Conservation (phyloP, 2,888 invertebrate genomes). For the Rhamphomyia laevipes region DNA sequence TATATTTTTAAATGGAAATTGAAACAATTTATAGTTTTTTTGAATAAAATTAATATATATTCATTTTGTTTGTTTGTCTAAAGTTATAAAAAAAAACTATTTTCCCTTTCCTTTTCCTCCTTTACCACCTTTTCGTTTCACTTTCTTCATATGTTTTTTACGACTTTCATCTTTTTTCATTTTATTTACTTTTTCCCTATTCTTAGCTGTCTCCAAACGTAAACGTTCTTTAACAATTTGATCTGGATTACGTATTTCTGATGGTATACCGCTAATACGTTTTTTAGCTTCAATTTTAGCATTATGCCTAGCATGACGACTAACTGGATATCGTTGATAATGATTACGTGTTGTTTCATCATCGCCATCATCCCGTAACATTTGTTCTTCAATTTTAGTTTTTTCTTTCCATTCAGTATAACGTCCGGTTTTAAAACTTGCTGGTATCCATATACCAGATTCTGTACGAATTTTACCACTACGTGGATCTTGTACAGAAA, state of each 20-base stretch:
- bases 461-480: conserved; percentile 84
- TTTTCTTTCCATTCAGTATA: conserved; percentile 80
- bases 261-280: conserved; percentile 36
- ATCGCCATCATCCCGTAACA: conserved; percentile 28
- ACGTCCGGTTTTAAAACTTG: conserved; percentile 83
- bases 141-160: conserved; percentile 33
- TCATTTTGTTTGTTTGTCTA: too few species aligned
- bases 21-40: too few species aligned
- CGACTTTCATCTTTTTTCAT: conserved; percentile 36
- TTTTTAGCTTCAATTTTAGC: conserved; percentile 54
- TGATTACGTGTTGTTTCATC: conserved; percentile 24
- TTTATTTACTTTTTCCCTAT: conserved; percentile 43
- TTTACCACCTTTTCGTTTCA: background rate
- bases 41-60: too few species aligned
- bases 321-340: conserved; percentile 39
- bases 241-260: conserved; percentile 60
- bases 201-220: conserved; percentile 44
- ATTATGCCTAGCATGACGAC: conserved; percentile 71
- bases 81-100: too few species aligned
- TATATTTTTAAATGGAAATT: too few species aligned
- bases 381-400: conserved; percentile 39
- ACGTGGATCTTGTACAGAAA: conserved; percentile 46
- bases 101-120: too few species aligned
- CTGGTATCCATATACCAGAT: conserved; percentile 88
- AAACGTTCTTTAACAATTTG: conserved; percentile 65